A percentile compares a stretch with the other conserved stretches of the same genome.
Evolutionary conservation across 2,113 vertebrate genomes (phyloP).

Genomic region (Nerophis ophidion): DNA sequence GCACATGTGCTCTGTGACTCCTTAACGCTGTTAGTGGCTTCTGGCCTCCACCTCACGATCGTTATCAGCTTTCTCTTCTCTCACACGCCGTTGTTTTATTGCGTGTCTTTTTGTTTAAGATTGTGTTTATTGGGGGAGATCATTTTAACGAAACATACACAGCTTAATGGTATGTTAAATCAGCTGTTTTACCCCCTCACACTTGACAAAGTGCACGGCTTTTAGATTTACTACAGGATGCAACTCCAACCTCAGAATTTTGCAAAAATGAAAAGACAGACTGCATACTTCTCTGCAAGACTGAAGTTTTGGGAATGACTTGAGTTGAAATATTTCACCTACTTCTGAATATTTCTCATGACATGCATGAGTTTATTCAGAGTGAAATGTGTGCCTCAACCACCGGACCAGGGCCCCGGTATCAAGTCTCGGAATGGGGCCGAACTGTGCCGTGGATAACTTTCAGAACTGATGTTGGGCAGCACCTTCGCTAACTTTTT

Average conservation of each 20-base stretch:
- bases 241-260: conserved; percentile 41
- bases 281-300: conserved; percentile 30
- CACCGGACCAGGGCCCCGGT: no score
- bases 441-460: no score
- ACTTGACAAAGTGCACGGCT: conserved; percentile 1
- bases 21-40: conserved; percentile 8
- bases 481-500: no score
- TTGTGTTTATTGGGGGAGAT: conserved; percentile 29
- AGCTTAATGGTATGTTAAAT: conserved; percentile 26
- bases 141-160: conserved; percentile 14
- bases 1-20: conserved; percentile 35
- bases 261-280: conserved; percentile 44
- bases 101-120: conserved; percentile 12
- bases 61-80: conserved; percentile 16
- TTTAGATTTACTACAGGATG: conserved; percentile 41
- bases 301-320: conserved; percentile 30
- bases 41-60: conserved; percentile 20
- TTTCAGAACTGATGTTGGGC: no score
- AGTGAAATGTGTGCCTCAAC: background rate
- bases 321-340: conserved; percentile 65
- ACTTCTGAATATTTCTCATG: conserved; percentile 59
- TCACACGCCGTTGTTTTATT: conserved; percentile 16
- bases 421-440: no score
- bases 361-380: conserved; percentile 24
- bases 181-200: conserved; percentile 10